Conservation (phyloP, 2,888 invertebrate species). For the Kuschelorhynchus macadamiae region DNA sequence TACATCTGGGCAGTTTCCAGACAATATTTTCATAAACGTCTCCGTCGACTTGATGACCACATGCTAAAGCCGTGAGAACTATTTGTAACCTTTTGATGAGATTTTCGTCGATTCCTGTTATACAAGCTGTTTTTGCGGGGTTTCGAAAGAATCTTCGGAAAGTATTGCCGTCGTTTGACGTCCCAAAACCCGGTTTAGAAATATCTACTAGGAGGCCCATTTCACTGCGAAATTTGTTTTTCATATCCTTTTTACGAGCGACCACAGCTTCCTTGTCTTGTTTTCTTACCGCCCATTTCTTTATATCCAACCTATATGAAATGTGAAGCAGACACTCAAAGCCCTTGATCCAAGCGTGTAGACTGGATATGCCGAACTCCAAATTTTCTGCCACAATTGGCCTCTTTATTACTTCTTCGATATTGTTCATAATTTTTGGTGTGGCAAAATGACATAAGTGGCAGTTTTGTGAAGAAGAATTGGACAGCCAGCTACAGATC, state of each 20-base stretch:
- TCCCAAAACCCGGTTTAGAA: slow-evolving; percentile 52
- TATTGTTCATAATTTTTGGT: slow-evolving; percentile 34
- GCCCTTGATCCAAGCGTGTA: slow-evolving; percentile 12
- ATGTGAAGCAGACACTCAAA: slow-evolving; percentile 14
- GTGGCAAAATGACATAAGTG: slow-evolving; percentile 26
- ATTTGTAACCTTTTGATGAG: too few relatives aligned
- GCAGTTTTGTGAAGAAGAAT: slow-evolving; percentile 31
- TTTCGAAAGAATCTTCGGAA: slow-evolving; percentile 51
- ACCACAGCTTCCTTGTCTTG: slow-evolving; percentile 8
- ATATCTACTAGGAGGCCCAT: slow-evolving; percentile 51
- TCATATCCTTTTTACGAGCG: slow-evolving; percentile 23
- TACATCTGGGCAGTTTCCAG: too few relatives aligned
- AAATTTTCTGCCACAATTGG: slow-evolving; percentile 20
- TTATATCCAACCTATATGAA: slow-evolving; percentile 9
- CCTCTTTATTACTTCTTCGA: slow-evolving; percentile 7
- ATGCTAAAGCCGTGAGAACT: too few relatives aligned
- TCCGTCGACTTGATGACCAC: too few relatives aligned
- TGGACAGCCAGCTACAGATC: slow-evolving; percentile 21
- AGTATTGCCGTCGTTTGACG: slow-evolving; percentile 50
- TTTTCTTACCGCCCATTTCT: slow-evolving; percentile 32
- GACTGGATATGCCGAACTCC: slow-evolving; percentile 16
- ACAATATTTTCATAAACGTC: too few relatives aligned
- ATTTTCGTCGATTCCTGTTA: slow-evolving; percentile 32
- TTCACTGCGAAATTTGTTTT: slow-evolving; percentile 17
- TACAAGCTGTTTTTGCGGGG: slow-evolving; percentile 24